Conservation (phyloP, 2,888 invertebrate species). For the Bombylius major region DNA sequence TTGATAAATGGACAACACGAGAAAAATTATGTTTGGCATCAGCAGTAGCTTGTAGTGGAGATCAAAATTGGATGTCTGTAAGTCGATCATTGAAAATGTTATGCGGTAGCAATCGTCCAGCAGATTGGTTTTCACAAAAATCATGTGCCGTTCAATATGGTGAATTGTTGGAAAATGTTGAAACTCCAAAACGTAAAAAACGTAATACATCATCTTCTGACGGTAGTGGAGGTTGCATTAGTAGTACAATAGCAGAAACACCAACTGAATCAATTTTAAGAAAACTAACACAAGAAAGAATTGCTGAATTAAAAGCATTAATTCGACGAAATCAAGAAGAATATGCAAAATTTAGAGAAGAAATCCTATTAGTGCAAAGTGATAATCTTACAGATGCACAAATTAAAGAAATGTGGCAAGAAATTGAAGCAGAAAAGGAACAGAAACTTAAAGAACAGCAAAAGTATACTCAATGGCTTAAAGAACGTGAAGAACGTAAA, state of each 20-base stretch:
- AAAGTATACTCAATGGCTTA: conserved; percentile 46
- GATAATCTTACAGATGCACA: conserved; percentile 53
- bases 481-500: conserved; percentile 47
- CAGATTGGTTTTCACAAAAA: conserved; percentile 84
- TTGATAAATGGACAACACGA: conserved; percentile 70
- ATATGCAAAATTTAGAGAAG: conserved; percentile 55
- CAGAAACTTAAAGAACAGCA: conserved; percentile 55
- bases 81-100: conserved; percentile 66
- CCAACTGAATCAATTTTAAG: conserved; percentile 69
- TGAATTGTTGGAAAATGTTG: conserved; percentile 64
- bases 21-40: conserved; percentile 80
- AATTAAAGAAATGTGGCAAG: conserved; percentile 58
- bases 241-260: conserved; percentile 44
- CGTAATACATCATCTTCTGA: conserved; percentile 38
- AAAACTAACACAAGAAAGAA: conserved; percentile 61
- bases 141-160: conserved; percentile 85
- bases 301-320: conserved; percentile 59
- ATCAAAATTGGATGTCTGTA: conserved; percentile 87
- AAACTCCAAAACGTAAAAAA: conserved; percentile 76
- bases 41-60: conserved; percentile 71
- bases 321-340: conserved; percentile 59
- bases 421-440: conserved; percentile 59
- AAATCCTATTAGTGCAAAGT: conserved; percentile 39
- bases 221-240: conserved; percentile 11
- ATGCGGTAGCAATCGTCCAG: conserved; percentile 59